Conservation (phyloP, 2,888 invertebrate species). For the Dichetophora obliterata region DNA sequence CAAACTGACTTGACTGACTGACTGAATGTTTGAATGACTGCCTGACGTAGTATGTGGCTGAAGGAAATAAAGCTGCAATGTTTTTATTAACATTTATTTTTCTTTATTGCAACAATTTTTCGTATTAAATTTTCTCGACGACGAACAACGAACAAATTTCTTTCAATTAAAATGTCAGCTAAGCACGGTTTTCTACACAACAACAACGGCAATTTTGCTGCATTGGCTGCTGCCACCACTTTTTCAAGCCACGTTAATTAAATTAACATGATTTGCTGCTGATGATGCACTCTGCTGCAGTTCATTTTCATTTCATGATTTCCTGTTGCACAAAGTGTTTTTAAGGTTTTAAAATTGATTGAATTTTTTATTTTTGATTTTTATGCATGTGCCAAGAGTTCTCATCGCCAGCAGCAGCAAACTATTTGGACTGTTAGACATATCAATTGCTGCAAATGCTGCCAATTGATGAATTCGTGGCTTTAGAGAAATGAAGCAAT, state of each 20-base stretch:
- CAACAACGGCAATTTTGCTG: not conserved
- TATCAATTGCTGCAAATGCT: conserved; percentile 22
- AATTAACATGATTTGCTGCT: conserved; percentile 21
- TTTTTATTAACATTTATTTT: not conserved
- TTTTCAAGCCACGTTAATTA: conserved; percentile 8
- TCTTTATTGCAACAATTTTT: not conserved
- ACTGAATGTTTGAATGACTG: too few relatives aligned
- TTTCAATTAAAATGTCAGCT: conserved; percentile 47
- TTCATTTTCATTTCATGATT: conserved; percentile 29
- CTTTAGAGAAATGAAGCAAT: conserved; percentile 22
- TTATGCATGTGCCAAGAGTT: conserved; percentile 3
- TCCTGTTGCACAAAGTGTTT: not conserved
- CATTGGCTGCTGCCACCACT: not conserved
- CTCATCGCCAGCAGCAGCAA: conserved; percentile 4
- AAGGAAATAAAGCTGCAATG: conserved; percentile 1
- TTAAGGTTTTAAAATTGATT: not conserved
- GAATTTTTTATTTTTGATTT: not conserved
- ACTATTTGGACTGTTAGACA: conserved; percentile 1
- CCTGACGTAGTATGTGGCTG: not conserved
- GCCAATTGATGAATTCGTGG: conserved; percentile 34
- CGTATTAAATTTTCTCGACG: not conserved
- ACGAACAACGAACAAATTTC: not conserved
- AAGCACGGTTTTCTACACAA: not conserved
- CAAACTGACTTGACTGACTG: not conserved
- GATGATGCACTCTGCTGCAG: conserved; percentile 15